phyloP scores from a whole-genome alignment of 2,113 vertebrate species.

The Vireo altiloquus region DNA sequence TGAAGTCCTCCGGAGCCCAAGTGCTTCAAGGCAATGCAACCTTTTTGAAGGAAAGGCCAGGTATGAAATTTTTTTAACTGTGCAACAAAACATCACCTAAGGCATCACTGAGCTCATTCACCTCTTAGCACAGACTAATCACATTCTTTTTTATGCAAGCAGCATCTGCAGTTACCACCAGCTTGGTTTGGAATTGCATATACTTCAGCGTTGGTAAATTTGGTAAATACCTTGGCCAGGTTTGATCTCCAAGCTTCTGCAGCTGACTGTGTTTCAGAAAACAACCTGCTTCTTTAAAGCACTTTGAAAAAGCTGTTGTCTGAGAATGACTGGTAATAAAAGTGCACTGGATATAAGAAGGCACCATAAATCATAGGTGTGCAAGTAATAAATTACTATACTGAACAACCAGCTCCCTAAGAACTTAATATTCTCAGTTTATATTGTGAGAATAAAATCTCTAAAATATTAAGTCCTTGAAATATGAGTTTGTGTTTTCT shows the following conservation, averaged over 20 bases:
- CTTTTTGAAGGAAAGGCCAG: neutral
- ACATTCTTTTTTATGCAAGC: neutral
- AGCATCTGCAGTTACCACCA: neutral
- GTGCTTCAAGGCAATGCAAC: neutral
- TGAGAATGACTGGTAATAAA: conserved; percentile 8
- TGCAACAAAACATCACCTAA: neutral
- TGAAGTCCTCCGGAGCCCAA: neutral
- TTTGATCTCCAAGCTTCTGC: neutral
- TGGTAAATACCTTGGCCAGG: neutral
- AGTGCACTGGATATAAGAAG: neutral
- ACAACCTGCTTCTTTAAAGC: neutral
- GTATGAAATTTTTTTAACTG: neutral
- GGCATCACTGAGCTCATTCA: neutral
- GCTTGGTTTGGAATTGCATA: neutral
- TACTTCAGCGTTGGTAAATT: neutral
- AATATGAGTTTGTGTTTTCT: neutral
- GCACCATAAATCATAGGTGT: neutral
- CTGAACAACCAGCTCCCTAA: neutral
- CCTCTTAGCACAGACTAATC: neutral
- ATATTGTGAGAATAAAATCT: neutral
- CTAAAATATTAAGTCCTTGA: neutral
- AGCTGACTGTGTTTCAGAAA: neutral
- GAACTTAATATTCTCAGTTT: neutral
- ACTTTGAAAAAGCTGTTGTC: neutral
- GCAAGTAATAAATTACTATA: neutral